phyloP scores from a whole-genome alignment of 2,113 vertebrate genomes.

The Cyprinodon brontotheroides region DNA sequence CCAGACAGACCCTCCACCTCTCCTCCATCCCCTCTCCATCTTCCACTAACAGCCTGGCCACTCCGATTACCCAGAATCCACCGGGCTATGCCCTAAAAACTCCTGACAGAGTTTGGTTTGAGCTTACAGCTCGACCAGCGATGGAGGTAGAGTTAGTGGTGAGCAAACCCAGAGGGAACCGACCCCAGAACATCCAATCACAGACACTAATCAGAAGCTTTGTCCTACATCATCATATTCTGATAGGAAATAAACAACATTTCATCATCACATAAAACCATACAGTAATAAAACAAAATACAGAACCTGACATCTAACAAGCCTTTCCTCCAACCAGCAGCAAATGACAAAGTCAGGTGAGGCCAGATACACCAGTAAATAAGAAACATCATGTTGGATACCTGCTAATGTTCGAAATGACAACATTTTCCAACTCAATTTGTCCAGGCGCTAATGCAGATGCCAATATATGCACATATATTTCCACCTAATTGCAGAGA shows the following conservation, averaged over 20 bases:
- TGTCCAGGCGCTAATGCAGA: conserved; percentile 1
- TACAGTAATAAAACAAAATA: too few relatives aligned
- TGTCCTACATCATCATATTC: neutral
- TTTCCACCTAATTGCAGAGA: conserved; percentile 12
- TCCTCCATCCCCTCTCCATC: conserved; percentile 59
- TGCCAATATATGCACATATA: conserved; percentile 17
- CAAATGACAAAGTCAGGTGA: neutral
- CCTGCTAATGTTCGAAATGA: neutral
- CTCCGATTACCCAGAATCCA: conserved; percentile 70
- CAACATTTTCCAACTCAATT: neutral
- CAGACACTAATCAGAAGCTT: conserved; percentile 2
- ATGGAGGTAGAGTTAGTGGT: conserved; percentile 16
- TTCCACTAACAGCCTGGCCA: conserved; percentile 63
- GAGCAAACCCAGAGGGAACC: conserved; percentile 18
- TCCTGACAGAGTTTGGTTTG: conserved; percentile 23
- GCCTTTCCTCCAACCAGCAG: neutral
- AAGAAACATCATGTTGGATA: too few relatives aligned
- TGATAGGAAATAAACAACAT: neutral
- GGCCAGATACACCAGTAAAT: neutral
- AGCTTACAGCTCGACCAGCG: conserved; percentile 33
- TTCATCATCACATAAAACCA: neutral
- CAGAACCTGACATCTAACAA: neutral
- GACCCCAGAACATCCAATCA: conserved; percentile 19
- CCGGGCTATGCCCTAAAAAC: conserved; percentile 62
- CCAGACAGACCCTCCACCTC: conserved; percentile 72